Percentiles rank a stretch among this genome's conserved stretches.
These are phyloP conservation scores for Chaetodon trifascialis DNA, from an alignment of 2,113 vertebrate species.

Conservation along the genomic window DNA sequence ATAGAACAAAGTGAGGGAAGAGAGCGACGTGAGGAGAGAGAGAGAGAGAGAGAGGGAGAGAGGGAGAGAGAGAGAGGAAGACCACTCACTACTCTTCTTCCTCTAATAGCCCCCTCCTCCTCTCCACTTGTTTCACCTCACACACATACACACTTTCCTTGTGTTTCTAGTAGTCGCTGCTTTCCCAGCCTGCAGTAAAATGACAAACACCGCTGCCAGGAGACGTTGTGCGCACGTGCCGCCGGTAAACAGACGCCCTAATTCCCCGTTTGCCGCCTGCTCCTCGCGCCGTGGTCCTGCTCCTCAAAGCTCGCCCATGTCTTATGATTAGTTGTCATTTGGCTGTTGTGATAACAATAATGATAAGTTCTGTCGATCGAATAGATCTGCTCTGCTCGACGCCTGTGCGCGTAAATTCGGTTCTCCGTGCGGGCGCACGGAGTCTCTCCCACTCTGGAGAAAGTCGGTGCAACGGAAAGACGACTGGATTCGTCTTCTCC, in stretches of 20 bases:
- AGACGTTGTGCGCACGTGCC: slow-evolving; percentile 83
- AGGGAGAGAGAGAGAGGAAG: slow-evolving; percentile 62
- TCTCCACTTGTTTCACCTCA: slow-evolving; percentile 74
- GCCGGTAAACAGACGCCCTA: slow-evolving; percentile 85
- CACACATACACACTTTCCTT: slow-evolving; percentile 63
- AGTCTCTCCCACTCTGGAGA: slow-evolving; percentile 15
- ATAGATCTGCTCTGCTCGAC: slow-evolving; percentile 14
- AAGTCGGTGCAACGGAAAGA: slow-evolving; percentile 26
- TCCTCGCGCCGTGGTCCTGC: slow-evolving; percentile 39
- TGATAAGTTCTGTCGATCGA: not conserved
- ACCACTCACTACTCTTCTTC: slow-evolving; percentile 80
- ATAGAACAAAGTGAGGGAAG: slow-evolving; percentile 83
- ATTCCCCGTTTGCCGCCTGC: slow-evolving; percentile 58
- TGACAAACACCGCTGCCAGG: slow-evolving; percentile 69
- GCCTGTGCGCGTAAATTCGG: not conserved
- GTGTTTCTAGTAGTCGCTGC: slow-evolving; percentile 70
- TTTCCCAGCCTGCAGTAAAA: slow-evolving; percentile 83
- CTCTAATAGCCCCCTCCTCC: slow-evolving; percentile 77
- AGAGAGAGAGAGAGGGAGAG: slow-evolving; percentile 63
- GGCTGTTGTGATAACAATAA: not conserved
- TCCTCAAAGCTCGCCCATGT: slow-evolving; percentile 18
- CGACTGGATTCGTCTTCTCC: not conserved
- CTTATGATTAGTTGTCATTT: not conserved
- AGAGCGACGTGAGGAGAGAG: slow-evolving; percentile 76
- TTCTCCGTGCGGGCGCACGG: not conserved